A percentile compares a stretch with the other conserved stretches of the same genome.
These are phyloP conservation scores for Rousettus leschenaultii DNA, from an alignment of 2,113 vertebrate species.

Conservation along the genomic window DNA sequence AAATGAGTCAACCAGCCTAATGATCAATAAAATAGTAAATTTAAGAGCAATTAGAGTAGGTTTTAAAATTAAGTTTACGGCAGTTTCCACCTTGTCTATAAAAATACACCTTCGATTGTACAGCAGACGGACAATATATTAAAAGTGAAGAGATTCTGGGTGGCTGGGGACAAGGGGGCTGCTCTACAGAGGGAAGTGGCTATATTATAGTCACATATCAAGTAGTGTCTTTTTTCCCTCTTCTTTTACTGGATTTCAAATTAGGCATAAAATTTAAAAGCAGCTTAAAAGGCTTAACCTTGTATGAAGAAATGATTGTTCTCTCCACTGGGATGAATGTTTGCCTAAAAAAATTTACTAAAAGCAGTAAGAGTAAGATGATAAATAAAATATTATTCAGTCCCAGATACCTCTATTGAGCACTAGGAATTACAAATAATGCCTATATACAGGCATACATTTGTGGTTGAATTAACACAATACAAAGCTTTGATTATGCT, in stretches of 20 bases:
- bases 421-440: constrained; percentile 32
- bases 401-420: constrained; percentile 18
- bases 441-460: constrained; percentile 34
- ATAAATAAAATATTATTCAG: constrained; percentile 31
- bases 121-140: constrained; percentile 48
- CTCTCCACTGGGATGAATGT: constrained; percentile 41
- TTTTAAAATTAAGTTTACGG: constrained; percentile 42
- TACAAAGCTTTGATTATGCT: constrained; percentile 32
- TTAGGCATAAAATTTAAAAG: constrained; percentile 21
- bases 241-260: constrained; percentile 41
- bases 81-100: constrained; percentile 67
- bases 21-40: constrained; percentile 32
- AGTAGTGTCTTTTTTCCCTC: not conserved
- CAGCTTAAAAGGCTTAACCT: constrained; percentile 27
- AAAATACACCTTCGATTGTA: constrained; percentile 65
- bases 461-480: constrained; percentile 14
- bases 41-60: constrained; percentile 5
- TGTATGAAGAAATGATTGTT: constrained; percentile 45
- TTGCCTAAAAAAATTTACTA: constrained; percentile 27
- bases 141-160: constrained; percentile 52
- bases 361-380: constrained; percentile 31
- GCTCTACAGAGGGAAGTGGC: constrained; percentile 19
- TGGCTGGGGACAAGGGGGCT: not conserved
- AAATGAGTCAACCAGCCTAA: not conserved
- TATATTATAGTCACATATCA: constrained; percentile 44